Base-by-base conservation (phyloP, 2,888 invertebrate genomes). In the Torymus auratus region DNA sequence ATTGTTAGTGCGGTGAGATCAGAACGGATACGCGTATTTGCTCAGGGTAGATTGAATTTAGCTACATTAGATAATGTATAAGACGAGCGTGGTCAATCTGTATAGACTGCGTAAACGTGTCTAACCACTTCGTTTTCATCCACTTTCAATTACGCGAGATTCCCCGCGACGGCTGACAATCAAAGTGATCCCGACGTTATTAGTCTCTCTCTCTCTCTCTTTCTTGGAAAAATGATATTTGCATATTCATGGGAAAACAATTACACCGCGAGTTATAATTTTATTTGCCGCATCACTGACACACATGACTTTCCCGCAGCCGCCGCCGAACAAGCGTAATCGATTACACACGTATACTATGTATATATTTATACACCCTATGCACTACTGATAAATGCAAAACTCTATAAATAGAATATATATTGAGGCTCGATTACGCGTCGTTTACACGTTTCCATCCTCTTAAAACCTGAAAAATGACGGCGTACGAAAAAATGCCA, bases 171-270 rank as follows among this genome's bases (percentile, higher is more conserved):
- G 20, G 56, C 74, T 65, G 65, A 74, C 65, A 65, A 74, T 64
- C 64, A 64, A 56, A 65, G 41, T n/a, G 7, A 11, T n/a, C n/a
- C n/a, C 0, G n/a, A 15, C 28, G 28, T 65, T 56, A 65, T 74
- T 65, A 17, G 64, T 28, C 2, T 13, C 5, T 20, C 28, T 28
- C 7, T 28, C 3, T 28, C 28, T 28, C 28, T 28, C 28, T 28
- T 4, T 28, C 4, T 28, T 4, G 17, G 1, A 4, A 28, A 28
- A 28, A 1, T 20, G 17, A 28, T 15, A 62, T 62, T 28, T 53
- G 61, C 74, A 73, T 73, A 73, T 64, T 64, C 73, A 64, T 64
- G 28, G 28, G 50, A 50, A 14, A 72, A n/a, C 52, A 69, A 17
- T 10, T 58, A 28, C 41, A n/a, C 10, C 11, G 1, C 41, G 0